A percentile compares a stretch with the other conserved stretches of the same genome.
Evolutionary conservation across 2,888 invertebrate genomes (phyloP).

Genomic region (Plebejus argus): DNA sequence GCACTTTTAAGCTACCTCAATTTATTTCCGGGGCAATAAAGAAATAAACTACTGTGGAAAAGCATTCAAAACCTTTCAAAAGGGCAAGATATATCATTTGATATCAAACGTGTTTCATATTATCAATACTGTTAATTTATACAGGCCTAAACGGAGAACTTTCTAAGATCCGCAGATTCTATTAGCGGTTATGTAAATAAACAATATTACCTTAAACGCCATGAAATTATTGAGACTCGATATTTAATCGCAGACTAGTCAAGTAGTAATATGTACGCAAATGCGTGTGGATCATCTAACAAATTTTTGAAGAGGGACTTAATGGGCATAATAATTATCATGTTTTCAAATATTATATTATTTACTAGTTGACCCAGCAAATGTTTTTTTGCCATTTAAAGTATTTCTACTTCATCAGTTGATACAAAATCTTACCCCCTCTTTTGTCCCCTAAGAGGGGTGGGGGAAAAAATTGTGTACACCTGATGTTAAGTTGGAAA

Average conservation of each 20-base stretch:
- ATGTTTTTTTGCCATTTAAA: no score
- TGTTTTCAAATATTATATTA: no score
- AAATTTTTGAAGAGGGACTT: no score
- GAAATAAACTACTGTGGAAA: background rate
- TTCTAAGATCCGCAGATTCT: background rate
- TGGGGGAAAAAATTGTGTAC: no score
- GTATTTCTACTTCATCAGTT: no score
- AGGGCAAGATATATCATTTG: background rate
- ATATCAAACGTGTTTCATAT: background rate
- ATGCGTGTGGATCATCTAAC: background rate
- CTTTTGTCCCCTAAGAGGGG: no score
- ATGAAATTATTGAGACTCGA: background rate
- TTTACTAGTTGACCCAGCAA: no score
- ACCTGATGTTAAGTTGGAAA: no score
- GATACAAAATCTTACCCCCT: no score
- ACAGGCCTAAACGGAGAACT: conserved; percentile 4
- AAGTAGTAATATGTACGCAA: background rate
- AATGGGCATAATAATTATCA: no score
- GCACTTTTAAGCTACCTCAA: no score
- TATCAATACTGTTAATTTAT: background rate
- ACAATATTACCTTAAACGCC: background rate
- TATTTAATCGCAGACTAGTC: background rate
- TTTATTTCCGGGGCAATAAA: no score
- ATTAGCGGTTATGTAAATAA: conserved; percentile 1
- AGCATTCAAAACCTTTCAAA: background rate